Conservation (phyloP, 2,797 vertebrate species). For the Sebastolobus altivelis region DNA sequence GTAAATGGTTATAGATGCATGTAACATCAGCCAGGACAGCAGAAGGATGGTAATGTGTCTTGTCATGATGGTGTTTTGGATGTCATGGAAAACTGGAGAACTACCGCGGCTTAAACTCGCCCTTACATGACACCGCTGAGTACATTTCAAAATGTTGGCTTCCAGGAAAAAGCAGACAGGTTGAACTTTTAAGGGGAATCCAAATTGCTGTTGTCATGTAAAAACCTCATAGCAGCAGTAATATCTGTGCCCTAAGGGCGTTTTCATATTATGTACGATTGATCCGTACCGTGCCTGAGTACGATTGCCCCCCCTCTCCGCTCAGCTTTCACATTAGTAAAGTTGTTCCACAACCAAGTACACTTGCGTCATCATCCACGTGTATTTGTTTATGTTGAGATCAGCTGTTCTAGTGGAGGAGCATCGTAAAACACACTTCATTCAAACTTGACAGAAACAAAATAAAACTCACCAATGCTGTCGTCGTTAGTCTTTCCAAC, state of each 20-base stretch:
- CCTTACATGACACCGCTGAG: conserved; percentile 32
- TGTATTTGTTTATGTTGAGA: too few relatives aligned
- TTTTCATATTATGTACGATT: too few relatives aligned
- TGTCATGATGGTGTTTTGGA: conserved; percentile 38
- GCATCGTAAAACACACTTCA: too few relatives aligned
- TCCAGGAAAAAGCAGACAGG: conserved; percentile 12
- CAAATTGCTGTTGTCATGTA: conserved; percentile 19
- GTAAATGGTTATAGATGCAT: conserved; percentile 40
- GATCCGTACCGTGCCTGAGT: too few relatives aligned
- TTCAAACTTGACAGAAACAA: too few relatives aligned
- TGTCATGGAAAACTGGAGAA: conserved; percentile 23
- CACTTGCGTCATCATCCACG: too few relatives aligned
- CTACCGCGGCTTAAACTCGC: conserved; percentile 31
- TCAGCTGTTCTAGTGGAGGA: too few relatives aligned
- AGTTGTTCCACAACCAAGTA: too few relatives aligned
- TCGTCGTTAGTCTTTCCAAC: too few relatives aligned
- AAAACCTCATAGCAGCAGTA: conserved; percentile 5
- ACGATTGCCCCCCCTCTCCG: too few relatives aligned
- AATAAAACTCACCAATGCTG: too few relatives aligned
- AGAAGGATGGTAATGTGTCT: conserved; percentile 37
- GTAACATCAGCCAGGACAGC: conserved; percentile 47
- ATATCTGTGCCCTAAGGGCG: conserved; percentile 13
- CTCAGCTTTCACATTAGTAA: too few relatives aligned
- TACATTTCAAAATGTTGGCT: conserved; percentile 27
- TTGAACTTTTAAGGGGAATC: conserved; percentile 42